phyloP scores from a whole-genome alignment of 1,140 invertebrate species.

The Drosophila sproati region DNA sequence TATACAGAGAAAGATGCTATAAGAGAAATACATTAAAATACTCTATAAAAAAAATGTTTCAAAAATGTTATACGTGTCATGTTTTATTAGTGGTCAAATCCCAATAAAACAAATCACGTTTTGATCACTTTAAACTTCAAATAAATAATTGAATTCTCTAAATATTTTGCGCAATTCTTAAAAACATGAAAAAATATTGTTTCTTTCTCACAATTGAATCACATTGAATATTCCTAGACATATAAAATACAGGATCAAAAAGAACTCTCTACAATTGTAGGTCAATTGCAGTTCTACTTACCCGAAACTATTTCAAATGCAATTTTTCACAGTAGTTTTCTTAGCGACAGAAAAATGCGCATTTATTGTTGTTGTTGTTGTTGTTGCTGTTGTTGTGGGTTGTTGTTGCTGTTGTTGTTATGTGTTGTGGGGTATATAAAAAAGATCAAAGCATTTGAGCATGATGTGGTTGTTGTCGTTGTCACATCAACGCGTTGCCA shows the following conservation, averaged over 20 bases:
- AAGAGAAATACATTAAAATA: no score
- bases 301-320: slow-evolving; percentile 14
- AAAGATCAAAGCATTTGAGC: slow-evolving; percentile 70
- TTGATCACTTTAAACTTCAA: no score
- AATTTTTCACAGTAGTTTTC: slow-evolving; percentile 5
- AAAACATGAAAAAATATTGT: no score
- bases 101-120: no score
- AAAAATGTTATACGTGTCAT: neutral
- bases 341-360: slow-evolving; percentile 8
- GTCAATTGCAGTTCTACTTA: neutral
- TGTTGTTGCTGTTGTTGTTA: slow-evolving; percentile 24
- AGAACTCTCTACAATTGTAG: neutral
- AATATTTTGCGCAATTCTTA: no score
- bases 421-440: slow-evolving; percentile 26
- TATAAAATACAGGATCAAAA: neutral
- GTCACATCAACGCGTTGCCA: slow-evolving; percentile 79
- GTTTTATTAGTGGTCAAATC: no score
- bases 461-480: slow-evolving; percentile 68
- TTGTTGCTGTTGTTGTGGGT: neutral
- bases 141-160: no score
- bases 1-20: no score
- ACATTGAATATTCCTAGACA: neutral
- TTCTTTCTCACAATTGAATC: no score
- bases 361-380: slow-evolving; percentile 41
- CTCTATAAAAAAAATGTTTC: neutral